phyloP scores from a whole-genome alignment of 2,888 invertebrate genomes.

The Monopis laevigella region DNA sequence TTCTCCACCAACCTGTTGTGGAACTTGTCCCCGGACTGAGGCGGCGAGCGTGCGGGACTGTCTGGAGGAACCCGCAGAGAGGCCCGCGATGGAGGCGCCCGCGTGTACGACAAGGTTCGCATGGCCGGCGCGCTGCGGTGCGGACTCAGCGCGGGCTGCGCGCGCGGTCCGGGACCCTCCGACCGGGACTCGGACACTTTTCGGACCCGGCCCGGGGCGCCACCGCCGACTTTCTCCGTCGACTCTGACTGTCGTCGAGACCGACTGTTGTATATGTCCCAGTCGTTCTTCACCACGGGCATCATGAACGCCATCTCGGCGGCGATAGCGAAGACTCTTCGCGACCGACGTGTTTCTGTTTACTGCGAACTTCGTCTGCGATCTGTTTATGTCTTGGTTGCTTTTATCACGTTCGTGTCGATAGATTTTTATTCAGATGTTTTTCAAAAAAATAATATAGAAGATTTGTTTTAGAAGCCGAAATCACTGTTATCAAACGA shows the following conservation, averaged over 20 bases:
- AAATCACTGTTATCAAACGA: neutral
- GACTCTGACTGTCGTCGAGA: constrained; percentile 81
- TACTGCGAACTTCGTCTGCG: constrained; percentile 33
- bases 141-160: constrained; percentile 60
- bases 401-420: too few relatives aligned
- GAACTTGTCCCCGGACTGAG: constrained; percentile 73
- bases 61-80: constrained; percentile 66
- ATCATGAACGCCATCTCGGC: constrained; percentile 92
- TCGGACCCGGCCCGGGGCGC: constrained; percentile 64
- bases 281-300: constrained; percentile 94
- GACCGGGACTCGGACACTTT: constrained; percentile 81
- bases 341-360: constrained; percentile 52
- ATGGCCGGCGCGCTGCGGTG: constrained; percentile 75
- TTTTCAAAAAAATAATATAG: too few relatives aligned
- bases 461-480: neutral
- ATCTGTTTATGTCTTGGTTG: too few relatives aligned
- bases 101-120: constrained; percentile 65
- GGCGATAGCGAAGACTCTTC: constrained; percentile 47
- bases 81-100: constrained; percentile 62
- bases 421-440: too few relatives aligned
- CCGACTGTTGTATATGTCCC: constrained; percentile 90
- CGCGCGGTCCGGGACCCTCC: constrained; percentile 77
- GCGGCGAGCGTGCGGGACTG: constrained; percentile 54
- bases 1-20: constrained; percentile 83
- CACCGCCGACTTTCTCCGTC: constrained; percentile 34